Base-by-base conservation (phyloP, 2,113 vertebrate genomes). In the Carettochelys insculpta region DNA sequence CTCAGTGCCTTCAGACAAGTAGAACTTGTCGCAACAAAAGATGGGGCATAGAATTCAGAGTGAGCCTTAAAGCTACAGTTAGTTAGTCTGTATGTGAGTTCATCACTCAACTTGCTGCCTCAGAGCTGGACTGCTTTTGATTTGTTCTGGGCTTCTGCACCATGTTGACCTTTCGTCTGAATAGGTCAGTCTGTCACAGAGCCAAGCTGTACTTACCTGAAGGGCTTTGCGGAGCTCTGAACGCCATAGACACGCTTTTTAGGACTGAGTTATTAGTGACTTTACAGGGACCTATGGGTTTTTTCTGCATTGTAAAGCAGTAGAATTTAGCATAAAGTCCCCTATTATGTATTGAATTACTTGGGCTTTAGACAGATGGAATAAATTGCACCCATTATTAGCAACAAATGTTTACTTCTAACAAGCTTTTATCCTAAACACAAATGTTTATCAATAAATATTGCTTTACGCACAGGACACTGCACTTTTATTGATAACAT, bases 91-190 rank as follows among this genome's bases (percentile, higher is more conserved):
- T 79, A 3, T 38, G 48, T 43, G 22, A 80, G 61, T 7, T 27
- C 83, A 68, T 20, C 51, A 6, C 1, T 81, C 34, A 20, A 41
- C 2, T 68, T 85, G 1, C 1, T 52, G 1, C n/a, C 88, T 78
- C 76, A 87, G 20, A 52, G 0, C 0, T 41, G 2, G 14, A 0
- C 29, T 31, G 4, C 7, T 12, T 24, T 19, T 58, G 10, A 68
- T 11, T 77, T 84, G 0, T 52, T 84, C 16, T 50, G 9, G 0
- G 5, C 13, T 47, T 86, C 43, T 92, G 47, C 11, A 11, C 53
- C 38, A 38, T 29, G 9, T 2, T 71, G 48, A 34, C 2, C 3
- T 50, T 87, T 92, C 8, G 4, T 87, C n/a, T 38, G 2, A 51
- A n/a, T 4, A 82, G 8, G 50, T 45, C 24, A 50, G 1, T 50